Conservation (phyloP, 2,888 invertebrate genomes). For the Petrolisthes cinctipes region DNA sequence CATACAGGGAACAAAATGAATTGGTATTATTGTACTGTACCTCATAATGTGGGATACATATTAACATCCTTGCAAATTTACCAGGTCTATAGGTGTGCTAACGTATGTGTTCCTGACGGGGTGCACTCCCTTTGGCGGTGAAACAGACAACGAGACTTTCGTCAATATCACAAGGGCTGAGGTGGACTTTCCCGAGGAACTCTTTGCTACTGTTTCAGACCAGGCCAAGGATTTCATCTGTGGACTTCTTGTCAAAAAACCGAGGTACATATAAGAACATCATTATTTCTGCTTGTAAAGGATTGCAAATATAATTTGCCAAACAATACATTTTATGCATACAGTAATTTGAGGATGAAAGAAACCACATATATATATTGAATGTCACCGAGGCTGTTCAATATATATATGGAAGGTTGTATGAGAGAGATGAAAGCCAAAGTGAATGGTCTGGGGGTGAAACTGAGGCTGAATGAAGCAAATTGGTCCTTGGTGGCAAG, state of each 20-base stretch:
- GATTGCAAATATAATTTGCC: not conserved
- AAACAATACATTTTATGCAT: not conserved
- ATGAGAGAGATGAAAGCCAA: too few relatives aligned
- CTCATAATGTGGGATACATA: too few relatives aligned
- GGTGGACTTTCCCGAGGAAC: constrained; percentile 78
- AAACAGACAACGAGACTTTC: constrained; percentile 78
- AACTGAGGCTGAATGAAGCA: too few relatives aligned
- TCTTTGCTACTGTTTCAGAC: constrained; percentile 76
- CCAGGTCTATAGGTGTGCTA: constrained; percentile 77
- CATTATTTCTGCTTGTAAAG: not conserved
- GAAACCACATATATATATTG: too few relatives aligned
- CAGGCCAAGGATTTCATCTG: constrained; percentile 71
- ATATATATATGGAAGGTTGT: too few relatives aligned
- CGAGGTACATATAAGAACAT: constrained; percentile 71
- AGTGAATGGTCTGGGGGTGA: too few relatives aligned
- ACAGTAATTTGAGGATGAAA: too few relatives aligned
- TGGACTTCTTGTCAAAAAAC: constrained; percentile 75
- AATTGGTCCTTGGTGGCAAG: too few relatives aligned
- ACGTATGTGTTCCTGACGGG: constrained; percentile 78
- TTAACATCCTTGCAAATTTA: not conserved
- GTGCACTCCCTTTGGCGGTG: constrained; percentile 79
- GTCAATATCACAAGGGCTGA: constrained; percentile 77
- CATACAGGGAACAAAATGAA: too few relatives aligned
- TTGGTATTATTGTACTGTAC: too few relatives aligned
- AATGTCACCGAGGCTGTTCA: too few relatives aligned